Conservation (phyloP, 92 coral and sea anemone species). For the Epizoanthus stellaris region DNA sequence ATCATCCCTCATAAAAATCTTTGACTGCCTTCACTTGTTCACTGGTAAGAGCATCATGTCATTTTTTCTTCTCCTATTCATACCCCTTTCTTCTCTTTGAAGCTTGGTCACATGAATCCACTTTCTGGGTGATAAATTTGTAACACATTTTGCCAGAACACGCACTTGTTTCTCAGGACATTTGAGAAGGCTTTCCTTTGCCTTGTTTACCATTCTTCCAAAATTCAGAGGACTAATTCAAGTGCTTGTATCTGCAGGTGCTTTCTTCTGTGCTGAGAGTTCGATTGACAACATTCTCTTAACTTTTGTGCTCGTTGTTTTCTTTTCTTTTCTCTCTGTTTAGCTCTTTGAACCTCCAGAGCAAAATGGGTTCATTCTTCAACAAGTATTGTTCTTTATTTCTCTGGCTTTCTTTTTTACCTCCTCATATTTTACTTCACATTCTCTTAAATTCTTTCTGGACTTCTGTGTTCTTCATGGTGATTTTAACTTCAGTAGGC, state of each 20-base stretch:
- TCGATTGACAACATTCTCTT: background rate
- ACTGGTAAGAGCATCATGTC: constrained; percentile 64
- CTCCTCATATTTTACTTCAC: constrained; percentile 31
- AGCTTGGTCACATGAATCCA: constrained; percentile 53
- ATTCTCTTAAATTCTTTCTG: constrained; percentile 51
- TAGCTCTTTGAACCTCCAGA: constrained; percentile 35
- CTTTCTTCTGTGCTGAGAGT: constrained; percentile 22
- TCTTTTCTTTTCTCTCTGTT: constrained; percentile 51
- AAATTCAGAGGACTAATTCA: constrained; percentile 56
- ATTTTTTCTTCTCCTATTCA: constrained; percentile 53
- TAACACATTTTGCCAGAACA: constrained; percentile 58
- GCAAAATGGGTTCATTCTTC: constrained; percentile 21
- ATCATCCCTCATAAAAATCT: constrained; percentile 63
- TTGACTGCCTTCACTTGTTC: constrained; percentile 41
- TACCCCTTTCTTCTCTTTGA: constrained; percentile 57
- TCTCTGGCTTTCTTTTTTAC: constrained; percentile 58
- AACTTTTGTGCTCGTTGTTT: constrained; percentile 33
- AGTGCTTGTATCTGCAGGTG: constrained; percentile 9
- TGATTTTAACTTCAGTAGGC: too few species aligned
- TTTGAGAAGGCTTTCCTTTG: constrained; percentile 58
- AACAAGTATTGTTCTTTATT: constrained; percentile 41
- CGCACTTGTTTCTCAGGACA: constrained; percentile 41
- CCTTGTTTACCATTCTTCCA: constrained; percentile 57
- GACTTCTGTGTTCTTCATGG: constrained; percentile 35
- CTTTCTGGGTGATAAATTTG: constrained; percentile 60